Percentiles rank a stretch among this genome's conserved stretches.
Evolutionary conservation across 2,113 vertebrate genomes (phyloP).

Genomic region (Gasterosteus aculeatus): DNA sequence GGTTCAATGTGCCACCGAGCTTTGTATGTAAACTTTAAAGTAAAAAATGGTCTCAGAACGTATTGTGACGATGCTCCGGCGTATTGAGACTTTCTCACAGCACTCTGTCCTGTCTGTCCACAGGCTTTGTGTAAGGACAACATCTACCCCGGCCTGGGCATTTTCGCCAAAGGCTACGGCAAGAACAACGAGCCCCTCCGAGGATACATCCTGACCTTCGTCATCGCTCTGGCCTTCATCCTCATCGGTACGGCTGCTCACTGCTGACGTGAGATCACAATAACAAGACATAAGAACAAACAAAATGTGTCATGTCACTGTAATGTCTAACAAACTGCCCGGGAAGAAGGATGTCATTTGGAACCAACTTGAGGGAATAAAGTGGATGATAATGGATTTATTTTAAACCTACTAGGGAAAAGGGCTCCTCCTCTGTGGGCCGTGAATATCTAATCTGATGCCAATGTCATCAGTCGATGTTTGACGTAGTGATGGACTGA

Average conservation of each 20-base stretch:
- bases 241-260: constrained; percentile 86
- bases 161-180: constrained; percentile 97
- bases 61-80: background rate
- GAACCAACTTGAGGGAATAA: background rate
- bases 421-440: background rate
- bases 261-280: no score
- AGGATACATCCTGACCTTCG: constrained; percentile 95
- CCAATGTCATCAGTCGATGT: background rate
- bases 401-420: background rate
- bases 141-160: constrained; percentile 93
- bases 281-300: background rate
- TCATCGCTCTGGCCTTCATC: constrained; percentile 96
- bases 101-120: background rate
- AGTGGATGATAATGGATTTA: background rate
- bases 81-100: no score
- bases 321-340: background rate
- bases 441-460: background rate
- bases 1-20: background rate
- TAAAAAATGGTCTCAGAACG: background rate
- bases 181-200: constrained; percentile 98
- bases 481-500: background rate
- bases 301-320: background rate
- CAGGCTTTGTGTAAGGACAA: constrained; percentile 98
- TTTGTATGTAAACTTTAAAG: background rate
- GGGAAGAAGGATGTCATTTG: background rate